Conservation (phyloP, 92 coral and sea anemone genomes). For the Zoanthus sociatus region DNA sequence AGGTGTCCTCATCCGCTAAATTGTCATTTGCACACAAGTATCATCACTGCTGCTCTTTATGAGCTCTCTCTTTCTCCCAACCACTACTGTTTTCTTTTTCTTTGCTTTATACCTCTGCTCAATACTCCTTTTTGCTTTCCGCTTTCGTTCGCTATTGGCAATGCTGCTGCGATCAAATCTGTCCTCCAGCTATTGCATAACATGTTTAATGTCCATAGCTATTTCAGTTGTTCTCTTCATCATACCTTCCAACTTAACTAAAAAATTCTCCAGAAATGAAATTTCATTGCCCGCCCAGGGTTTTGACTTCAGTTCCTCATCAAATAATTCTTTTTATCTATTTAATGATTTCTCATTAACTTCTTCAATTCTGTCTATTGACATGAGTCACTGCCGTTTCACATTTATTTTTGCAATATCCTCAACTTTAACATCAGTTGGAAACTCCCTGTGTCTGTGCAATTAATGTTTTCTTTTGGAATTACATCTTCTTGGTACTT, state of each 20-base stretch:
- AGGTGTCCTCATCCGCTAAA: constrained; percentile 30
- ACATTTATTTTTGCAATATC: constrained; percentile 31
- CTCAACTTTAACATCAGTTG: constrained; percentile 43
- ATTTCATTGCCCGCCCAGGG: constrained; percentile 34
- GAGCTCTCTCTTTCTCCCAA: constrained; percentile 26
- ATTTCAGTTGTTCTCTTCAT: constrained; percentile 23
- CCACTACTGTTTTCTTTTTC: constrained; percentile 33
- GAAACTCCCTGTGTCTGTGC: constrained; percentile 31
- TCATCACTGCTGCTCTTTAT: constrained; percentile 36
- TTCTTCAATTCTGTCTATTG: neutral
- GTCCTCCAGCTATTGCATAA: constrained; percentile 38
- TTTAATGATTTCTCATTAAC: neutral
- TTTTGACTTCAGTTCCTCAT: constrained; percentile 21
- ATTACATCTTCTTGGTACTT: constrained; percentile 32
- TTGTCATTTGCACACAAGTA: constrained; percentile 19
- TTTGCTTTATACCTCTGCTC: constrained; percentile 19
- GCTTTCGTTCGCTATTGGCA: constrained; percentile 33
- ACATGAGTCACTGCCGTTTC: constrained; percentile 37
- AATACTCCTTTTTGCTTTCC: constrained; percentile 13
- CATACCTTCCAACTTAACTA: constrained; percentile 22
- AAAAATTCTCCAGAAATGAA: constrained; percentile 37
- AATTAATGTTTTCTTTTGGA: constrained; percentile 37
- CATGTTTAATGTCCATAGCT: constrained; percentile 41
- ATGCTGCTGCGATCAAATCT: constrained; percentile 24
- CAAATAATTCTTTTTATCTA: constrained; percentile 27